Base-by-base conservation (phyloP, 1,140 invertebrate genomes). In the Drosophila kikkawai region DNA sequence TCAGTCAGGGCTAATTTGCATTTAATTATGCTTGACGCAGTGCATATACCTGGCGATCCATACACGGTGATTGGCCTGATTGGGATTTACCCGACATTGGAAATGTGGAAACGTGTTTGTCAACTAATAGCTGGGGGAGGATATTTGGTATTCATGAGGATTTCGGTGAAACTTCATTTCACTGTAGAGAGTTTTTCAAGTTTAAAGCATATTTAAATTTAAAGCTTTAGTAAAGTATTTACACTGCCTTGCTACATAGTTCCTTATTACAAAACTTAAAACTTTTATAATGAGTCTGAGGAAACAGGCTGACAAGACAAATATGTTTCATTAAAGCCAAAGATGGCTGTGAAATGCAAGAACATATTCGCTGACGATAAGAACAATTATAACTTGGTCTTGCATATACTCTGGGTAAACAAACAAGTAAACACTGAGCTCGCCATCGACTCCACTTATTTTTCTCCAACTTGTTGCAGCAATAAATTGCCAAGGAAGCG, bases 391-490 rank as follows among this genome's bases (percentile, higher is more conserved):
- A 26, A 58, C 44, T 19, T 34, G 55, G 37, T 61, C 67, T 78
- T 78, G 64, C 71, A 68, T 69, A 64, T 78, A 55, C 26, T 29
- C 26, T 67, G 48, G 58, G 74, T 47, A 74, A 65, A 56, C 71
- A 83, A 80, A 58, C 60, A 34, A 68, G 53, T 22, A 39, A 56
- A 56, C 19, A 74, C 79, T 55, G 61, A 64, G 63, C 53, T 39
- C 64, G 48, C 19, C 45, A 29, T 60, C 19, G 15, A 17, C 37
- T 34, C 11, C 9, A 32, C 8, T 61, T 55, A 42, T 55, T 42
- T 71, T 58, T 37, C 65, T 19, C 26, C 64, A 79, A 86, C 82
- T 86, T 86, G 82, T 86, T 86, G 82, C 82, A 71, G 75, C 75
- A 73, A 59, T 59, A 48, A 80, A 75, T 55, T 44, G 75, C 41